Conservation (phyloP, 2,113 vertebrate species). For the Nettapus auritus region DNA sequence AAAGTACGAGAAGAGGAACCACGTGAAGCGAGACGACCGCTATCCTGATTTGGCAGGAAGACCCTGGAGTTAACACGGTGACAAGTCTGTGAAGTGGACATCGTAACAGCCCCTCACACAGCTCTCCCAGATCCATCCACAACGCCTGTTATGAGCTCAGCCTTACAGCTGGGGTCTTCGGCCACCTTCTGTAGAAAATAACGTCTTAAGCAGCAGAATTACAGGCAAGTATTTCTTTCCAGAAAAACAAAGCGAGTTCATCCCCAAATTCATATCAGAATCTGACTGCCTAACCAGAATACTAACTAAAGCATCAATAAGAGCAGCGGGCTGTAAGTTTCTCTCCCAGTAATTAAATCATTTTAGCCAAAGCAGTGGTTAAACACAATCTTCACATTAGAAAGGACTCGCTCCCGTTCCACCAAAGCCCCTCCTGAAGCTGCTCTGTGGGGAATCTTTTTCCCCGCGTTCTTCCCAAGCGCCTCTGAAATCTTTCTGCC, state of each 20-base stretch:
- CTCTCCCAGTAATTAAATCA: background rate
- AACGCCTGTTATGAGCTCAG: fast-evolving
- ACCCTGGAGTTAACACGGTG: fast-evolving
- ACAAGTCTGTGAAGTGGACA: background rate
- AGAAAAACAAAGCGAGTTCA: background rate
- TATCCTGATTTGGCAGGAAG: background rate
- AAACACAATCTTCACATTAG: background rate
- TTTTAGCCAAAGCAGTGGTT: background rate
- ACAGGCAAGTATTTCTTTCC: background rate
- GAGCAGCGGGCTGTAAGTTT: background rate
- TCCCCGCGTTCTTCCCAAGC: background rate
- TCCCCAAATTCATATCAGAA: background rate
- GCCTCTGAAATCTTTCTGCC: background rate
- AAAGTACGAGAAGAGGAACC: fast-evolving
- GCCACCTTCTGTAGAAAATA: background rate
- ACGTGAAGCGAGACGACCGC: fast-evolving
- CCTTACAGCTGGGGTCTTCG: background rate
- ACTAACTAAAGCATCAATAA: background rate
- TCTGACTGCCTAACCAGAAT: background rate
- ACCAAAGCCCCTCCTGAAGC: background rate
- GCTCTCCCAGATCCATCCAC: no score
- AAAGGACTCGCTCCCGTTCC: background rate
- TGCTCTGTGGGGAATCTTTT: background rate
- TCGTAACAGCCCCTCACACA: background rate
- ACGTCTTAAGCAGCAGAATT: background rate